Evolutionary conservation across 2,888 invertebrate genomes (phyloP), one percentile per base, ranked within the genome.

Genomic region (Villa cingulata): DNA sequence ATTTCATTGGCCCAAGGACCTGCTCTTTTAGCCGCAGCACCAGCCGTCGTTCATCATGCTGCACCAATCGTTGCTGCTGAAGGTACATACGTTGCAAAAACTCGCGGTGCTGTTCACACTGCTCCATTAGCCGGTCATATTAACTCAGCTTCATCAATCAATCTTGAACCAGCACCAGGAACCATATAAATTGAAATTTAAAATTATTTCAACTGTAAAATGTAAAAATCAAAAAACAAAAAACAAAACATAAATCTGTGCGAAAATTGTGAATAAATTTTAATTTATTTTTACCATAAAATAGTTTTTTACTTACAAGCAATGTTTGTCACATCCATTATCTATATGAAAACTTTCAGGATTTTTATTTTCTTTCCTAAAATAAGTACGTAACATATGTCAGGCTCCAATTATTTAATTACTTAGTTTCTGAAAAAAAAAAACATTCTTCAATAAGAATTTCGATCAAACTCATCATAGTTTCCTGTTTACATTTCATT

Each of bases 121-220:
- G 75, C 75, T 41, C 74, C 74, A 4, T 61, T 74, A 55, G 72
- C 74, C 42, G 73, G 74, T 58, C 75, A 75, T 53, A 16, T 55
- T 16, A 65, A 66, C 55, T 68, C 68, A 20, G 68, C 65, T 36
- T 61, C 64, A 32, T 66, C 68, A 14, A 70, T 74, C 48, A 75
- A 75, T 59, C 67, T 74, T 54, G 69, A 73, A 56, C 74, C 75
- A 43, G 75, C 75, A 54, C 74, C 75, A 56, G 74, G 75, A 61
- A 75, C 75, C 45, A 46, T 55, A 51, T 68, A 67, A 65, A 32
- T 1, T 32, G 12, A 6, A 23, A 23, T 23, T 23, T 23, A 23
- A 23, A n/a, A n/a, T n/a, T n/a, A n/a, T n/a, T n/a, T n/a, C n/a
- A n/a, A n/a, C n/a, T 27, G 27, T 9, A 9, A 27, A 27, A 27